Conservation (phyloP, 1,140 invertebrate genomes). For the Belonocnema kinseyi region DNA sequence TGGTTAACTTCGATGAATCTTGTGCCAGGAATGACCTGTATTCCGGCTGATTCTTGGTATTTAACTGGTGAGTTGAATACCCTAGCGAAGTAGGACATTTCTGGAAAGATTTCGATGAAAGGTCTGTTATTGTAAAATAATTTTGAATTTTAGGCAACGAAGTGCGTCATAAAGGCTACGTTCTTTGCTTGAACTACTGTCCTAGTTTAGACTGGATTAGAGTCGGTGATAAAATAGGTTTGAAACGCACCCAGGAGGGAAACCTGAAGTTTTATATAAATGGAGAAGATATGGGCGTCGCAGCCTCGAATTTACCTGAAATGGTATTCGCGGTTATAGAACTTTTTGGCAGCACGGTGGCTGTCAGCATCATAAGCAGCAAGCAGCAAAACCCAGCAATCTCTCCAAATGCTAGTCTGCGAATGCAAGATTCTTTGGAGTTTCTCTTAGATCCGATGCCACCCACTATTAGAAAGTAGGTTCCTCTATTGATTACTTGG, state of each 20-base stretch:
- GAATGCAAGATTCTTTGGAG: constrained; percentile 80
- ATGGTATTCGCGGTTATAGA: constrained; percentile 87
- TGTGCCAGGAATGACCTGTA: constrained; percentile 77
- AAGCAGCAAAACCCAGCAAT: constrained; percentile 71
- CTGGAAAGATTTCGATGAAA: constrained; percentile 19
- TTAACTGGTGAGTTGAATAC: constrained; percentile 76
- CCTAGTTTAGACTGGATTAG: constrained; percentile 88
- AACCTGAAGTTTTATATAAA: constrained; percentile 83
- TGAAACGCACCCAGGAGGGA: constrained; percentile 79
- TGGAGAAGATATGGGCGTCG: constrained; percentile 90
- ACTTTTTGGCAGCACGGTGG: constrained; percentile 82
- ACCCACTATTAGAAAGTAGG: constrained; percentile 68
- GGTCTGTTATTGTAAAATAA: constrained; percentile 28
- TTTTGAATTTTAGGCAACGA: constrained; percentile 76
- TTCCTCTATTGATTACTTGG: constrained; percentile 9
- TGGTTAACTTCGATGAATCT: constrained; percentile 81
- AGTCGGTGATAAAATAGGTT: constrained; percentile 83
- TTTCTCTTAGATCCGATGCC: constrained; percentile 78
- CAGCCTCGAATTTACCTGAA: constrained; percentile 85
- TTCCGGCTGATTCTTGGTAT: constrained; percentile 81
- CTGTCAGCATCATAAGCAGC: constrained; percentile 79
- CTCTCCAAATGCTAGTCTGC: constrained; percentile 78
- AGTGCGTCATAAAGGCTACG: constrained; percentile 79
- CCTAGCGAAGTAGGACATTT: no score
- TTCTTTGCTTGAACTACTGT: constrained; percentile 80